Evolutionary conservation across 2,888 invertebrate species (phyloP).

Genomic region (Melinopterus prodromus): DNA sequence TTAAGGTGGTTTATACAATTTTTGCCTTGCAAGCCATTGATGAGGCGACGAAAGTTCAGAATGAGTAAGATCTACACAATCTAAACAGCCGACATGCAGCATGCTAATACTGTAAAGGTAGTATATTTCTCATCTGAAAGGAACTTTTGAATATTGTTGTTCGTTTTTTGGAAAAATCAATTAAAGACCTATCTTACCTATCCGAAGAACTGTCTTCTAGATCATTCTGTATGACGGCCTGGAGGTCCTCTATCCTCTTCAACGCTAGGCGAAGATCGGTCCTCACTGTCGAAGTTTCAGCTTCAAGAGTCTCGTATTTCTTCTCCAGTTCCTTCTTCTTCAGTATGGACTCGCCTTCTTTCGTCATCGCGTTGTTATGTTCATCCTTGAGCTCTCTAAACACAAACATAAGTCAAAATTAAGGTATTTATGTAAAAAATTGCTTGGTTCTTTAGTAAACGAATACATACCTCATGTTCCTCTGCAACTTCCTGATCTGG

Average conservation of each 20-base stretch:
- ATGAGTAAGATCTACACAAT: no score
- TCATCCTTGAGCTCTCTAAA: slow-evolving; percentile 78
- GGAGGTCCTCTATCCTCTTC: slow-evolving; percentile 89
- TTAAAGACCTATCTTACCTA: slow-evolving; percentile 60
- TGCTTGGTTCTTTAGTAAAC: neutral
- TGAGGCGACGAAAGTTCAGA: no score
- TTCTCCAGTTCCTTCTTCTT: slow-evolving; percentile 81
- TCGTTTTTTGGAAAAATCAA: no score
- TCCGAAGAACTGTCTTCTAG: slow-evolving; percentile 73
- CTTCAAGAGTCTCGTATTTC: slow-evolving; percentile 73
- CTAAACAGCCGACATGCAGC: no score
- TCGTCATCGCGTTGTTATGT: slow-evolving; percentile 72
- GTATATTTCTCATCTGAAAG: no score
- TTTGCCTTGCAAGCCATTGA: no score
- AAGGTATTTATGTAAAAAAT: neutral
- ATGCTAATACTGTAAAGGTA: no score
- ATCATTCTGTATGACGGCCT: slow-evolving; percentile 91
- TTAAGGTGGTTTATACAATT: no score
- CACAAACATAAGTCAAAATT: neutral
- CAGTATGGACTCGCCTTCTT: slow-evolving; percentile 78
- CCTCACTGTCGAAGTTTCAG: slow-evolving; percentile 75
- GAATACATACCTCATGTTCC: slow-evolving; percentile 63
- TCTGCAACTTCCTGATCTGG: slow-evolving; percentile 75
- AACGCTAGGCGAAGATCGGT: slow-evolving; percentile 88
- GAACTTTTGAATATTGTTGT: no score